Evolutionary conservation across 2,888 invertebrate genomes (phyloP), one percentile per base, ranked within the genome.

Genomic region (Ichneumoninae sp.): DNA sequence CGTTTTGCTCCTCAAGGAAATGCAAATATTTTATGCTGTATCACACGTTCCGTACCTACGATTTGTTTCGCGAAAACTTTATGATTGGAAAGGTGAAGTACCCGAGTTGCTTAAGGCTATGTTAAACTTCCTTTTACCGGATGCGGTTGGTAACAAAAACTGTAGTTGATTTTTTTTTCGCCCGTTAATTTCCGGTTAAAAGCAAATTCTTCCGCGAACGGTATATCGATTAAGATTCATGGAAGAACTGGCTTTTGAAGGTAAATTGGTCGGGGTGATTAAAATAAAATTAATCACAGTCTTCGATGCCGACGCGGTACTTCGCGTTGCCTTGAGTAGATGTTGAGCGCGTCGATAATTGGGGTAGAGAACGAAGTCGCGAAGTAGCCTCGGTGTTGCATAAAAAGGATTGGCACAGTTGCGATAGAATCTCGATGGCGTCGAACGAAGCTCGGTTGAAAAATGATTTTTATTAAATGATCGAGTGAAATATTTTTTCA

Each of bases 401-500:
- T 57, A 26, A 57, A 57, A 57, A 57, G 57, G 26, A 57, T 57
- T 57, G 22, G 57, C 22, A 26, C 13, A 13, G 57, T 57, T 57
- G 26, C 10, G 26, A 26, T 22, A 4, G 26, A 26, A 22, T 26
- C 26, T 22, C 57, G 26, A 57, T 13, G 13, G 4, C 57, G 26
- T 57, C 26, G 57, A 26, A 26, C 22, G 57, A 26, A 26, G 4
- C 13, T 4, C 10, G 26, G 8, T 26, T 13, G 57, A 22, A 10
- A 26, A 22, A 26, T 13, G 3, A 13, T 22, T 26, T 57, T 57
- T n/a, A 0, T 6, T 26, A 3, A 57, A 22, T 13, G 4, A 26
- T 26, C 26, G 10, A 57, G 7, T 26, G 1, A 22, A 57, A 13
- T 3, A 10, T 26, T 57, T 57, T 26, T 57, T 57, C 26, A 13